Base-by-base conservation (phyloP, 2,888 invertebrate species). In the Dryomyza anilis region DNA sequence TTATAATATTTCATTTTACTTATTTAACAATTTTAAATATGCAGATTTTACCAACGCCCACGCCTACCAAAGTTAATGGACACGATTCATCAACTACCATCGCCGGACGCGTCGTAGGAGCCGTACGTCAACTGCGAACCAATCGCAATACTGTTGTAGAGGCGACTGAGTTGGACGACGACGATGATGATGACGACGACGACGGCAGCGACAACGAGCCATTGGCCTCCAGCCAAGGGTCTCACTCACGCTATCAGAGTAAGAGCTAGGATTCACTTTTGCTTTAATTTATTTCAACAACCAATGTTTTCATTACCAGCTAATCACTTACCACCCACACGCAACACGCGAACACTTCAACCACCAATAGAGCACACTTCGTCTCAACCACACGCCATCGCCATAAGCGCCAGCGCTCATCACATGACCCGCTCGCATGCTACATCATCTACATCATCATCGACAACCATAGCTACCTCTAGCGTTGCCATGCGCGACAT, bases 401-500 rank as follows among this genome's bases (percentile, higher is more conserved):
- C 70, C 29, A 71, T 71, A 60, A 60, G 69, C 16, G 30, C 29
- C 4, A 73, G 72, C 55, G 67, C 72, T 1, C 56, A 56, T 25
- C 81, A 77, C 59, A 79, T 79, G 80, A 80, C 80, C n/a, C 80
- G 79, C 21, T 80, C 80, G 10, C 80, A 79, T 69, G 80, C 79
- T 23, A 80, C 80, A 52, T 78, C 79, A 8, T 78, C 78, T 43
- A 78, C 76, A 3, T 45, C 48, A n/a, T n/a, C n/a, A n/a, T n/a
- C n/a, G 2, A 67, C 71, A 52, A 66, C 67, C 62, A 52, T 66
- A 56, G 67, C 72, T 68, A 72, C 72, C 59, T 71, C 72, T 21
- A 64, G 71, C 48, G 67, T 65, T 33, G 55, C 57, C 16, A 65
- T 62, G 16, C 69, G 69, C 16, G 67, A 70, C 50, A 69, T 76